Base-by-base conservation (phyloP, 2,888 invertebrate species). In the Chromoteleia sp. region DNA sequence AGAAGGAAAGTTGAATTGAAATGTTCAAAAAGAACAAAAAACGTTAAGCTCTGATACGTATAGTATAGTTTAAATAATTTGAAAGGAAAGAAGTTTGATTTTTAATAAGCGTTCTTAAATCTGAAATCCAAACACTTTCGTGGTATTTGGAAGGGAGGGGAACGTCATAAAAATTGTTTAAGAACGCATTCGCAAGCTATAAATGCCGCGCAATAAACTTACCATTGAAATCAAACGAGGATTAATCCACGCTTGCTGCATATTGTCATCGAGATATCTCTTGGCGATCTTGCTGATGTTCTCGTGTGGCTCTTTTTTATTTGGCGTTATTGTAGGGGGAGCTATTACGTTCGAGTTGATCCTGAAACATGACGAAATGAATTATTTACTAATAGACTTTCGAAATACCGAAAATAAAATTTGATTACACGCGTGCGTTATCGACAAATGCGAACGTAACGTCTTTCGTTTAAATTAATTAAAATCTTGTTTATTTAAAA, bases 221-320 rank as follows among this genome's bases (percentile, higher is more conserved):
- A 93, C 93, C 93, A 93, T 93, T 58, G 93, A 93, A 88, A 93
- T 93, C 84, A 93, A 91, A 85, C 93, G 92, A 59, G 93, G 93
- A 92, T 93, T 93, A 89, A 93, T 93, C 93, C 93, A 93, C 81
- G 93, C 92, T 87, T 93, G 93, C 91, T 93, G 93, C 91, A 93
- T 93, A 88, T 93, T 93, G 89, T 93, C 93, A 89, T 93, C 93
- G 88, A 93, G 91, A 85, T 93, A 92, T 87, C 93, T 92, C 85
- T 93, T 93, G 25, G 93, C 92, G 82, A 92, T 91, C 88, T 93
- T 93, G 85, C 92, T 92, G 86, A 92, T 92, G 88, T 92, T 92
- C 86, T 92, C 91, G 73, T 90, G 91, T 2, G 89, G 84, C 67
- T 91, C 91, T 67, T 90, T 91, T 83, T 87, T 90, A 76, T 84